Percentiles rank a stretch among this genome's conserved stretches.
These are phyloP conservation scores for Gryon sp. DNA, from an alignment of 1,140 invertebrate genomes.

Conservation along the genomic window DNA sequence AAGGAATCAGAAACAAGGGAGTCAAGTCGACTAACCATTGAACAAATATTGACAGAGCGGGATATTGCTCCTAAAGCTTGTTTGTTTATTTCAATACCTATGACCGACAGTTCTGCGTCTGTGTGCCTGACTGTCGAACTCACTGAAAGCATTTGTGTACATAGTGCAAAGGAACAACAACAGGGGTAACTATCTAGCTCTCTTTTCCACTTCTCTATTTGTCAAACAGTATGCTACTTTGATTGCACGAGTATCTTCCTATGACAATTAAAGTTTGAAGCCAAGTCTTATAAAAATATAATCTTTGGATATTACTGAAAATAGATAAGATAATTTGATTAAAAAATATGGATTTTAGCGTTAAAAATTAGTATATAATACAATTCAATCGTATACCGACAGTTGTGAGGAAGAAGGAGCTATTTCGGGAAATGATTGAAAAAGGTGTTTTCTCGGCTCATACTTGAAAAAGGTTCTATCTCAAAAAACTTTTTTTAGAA, in stretches of 20 bases:
- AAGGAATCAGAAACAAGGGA: constrained; percentile 46
- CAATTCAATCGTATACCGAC: no score
- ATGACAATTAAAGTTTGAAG: no score
- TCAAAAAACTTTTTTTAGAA: no score
- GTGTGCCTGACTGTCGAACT: constrained; percentile 25
- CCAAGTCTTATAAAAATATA: no score
- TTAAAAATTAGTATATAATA: no score
- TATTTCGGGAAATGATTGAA: no score
- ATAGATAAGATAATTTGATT: constrained; percentile 28
- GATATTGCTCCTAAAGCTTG: constrained; percentile 80
- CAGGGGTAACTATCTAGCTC: not conserved
- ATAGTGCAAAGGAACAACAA: constrained; percentile 39
- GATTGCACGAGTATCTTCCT: not conserved
- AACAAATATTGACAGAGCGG: constrained; percentile 79
- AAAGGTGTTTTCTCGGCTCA: no score
- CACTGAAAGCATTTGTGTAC: constrained; percentile 25
- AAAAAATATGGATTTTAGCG: no score
- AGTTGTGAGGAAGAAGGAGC: no score
- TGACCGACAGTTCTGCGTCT: constrained; percentile 69
- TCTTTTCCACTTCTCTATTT: not conserved
- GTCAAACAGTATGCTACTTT: not conserved
- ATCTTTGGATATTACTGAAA: constrained; percentile 24
- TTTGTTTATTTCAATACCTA: constrained; percentile 78
- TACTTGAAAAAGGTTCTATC: no score
- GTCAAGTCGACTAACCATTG: constrained; percentile 77